phyloP scores from a whole-genome alignment of 2,888 invertebrate genomes.

The Bellardia bayeri region DNA sequence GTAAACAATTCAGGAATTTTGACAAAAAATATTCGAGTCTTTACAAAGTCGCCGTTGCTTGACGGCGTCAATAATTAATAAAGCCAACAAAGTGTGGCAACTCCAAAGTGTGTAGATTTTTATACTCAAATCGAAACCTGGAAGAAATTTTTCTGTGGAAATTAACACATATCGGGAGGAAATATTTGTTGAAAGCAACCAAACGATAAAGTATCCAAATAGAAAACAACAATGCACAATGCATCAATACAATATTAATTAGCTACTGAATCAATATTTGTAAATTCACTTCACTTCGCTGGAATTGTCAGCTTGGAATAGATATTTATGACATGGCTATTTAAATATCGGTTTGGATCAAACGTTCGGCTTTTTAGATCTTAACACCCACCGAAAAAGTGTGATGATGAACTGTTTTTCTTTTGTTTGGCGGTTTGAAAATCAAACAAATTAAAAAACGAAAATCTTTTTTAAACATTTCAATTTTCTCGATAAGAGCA shows the following conservation, averaged over 20 bases:
- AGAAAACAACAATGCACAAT: constrained; percentile 60
- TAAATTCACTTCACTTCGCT: constrained; percentile 5
- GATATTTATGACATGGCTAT: constrained; percentile 50
- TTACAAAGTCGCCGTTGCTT: constrained; percentile 61
- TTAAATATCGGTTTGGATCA: constrained; percentile 65
- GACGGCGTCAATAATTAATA: constrained; percentile 64
- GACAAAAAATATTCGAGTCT: constrained; percentile 32
- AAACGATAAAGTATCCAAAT: constrained; percentile 82
- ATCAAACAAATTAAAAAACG: constrained; percentile 55
- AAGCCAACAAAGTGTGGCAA: constrained; percentile 68
- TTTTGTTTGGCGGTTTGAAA: constrained; percentile 53
- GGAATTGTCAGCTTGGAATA: not conserved
- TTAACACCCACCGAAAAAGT: constrained; percentile 54
- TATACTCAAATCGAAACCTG: not conserved
- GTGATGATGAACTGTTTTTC: constrained; percentile 57
- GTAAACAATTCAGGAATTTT: constrained; percentile 53
- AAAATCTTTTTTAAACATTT: constrained; percentile 47
- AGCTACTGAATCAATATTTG: constrained; percentile 62
- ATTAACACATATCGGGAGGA: constrained; percentile 45
- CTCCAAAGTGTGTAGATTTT: constrained; percentile 15
- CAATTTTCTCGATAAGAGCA: constrained; percentile 48
- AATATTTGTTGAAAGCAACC: constrained; percentile 81
- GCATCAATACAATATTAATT: not conserved
- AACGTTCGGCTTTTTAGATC: constrained; percentile 53
- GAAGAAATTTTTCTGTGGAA: constrained; percentile 1